Base-by-base conservation (phyloP, 2,797 vertebrate species). In the Peromyscus attwateri region DNA sequence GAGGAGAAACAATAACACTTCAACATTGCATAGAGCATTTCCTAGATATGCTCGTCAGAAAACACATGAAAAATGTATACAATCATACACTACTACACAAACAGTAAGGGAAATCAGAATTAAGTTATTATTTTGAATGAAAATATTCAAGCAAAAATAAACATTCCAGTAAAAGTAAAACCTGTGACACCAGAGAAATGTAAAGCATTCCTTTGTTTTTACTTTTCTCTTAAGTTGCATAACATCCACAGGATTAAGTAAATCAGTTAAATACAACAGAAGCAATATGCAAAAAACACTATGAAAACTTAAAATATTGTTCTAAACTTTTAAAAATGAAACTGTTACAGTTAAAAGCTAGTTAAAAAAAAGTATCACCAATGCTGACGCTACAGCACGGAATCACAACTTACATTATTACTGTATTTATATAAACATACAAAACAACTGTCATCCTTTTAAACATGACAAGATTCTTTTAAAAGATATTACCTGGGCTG, bases 71-170 rank as follows among this genome's bases (percentile, higher is more conserved):
- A 29, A 87, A 77, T 57, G 71, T 37, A 34, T 31, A 16, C 40
- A 89, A 87, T 34, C 71, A 71, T 3, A 81, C 6, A 82, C 27
- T 43, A 25, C 75, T 83, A 85, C 7, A 82, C 68, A 60, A 80
- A 68, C 57, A 89, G 6, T 31, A 75, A 94, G 80, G 79, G 31
- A 87, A 89, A 73, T 75, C 52, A 81, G 66, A 83, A 71, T n/a
- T n/a, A 46, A 46, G 46, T 43, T 37, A 43, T 88, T 94, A 70
- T 90, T 95, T 91, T 68, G 84, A 49, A 31, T 91, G 49, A 94
- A 93, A 92, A 75, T 71, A 75, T 27, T 87, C n/a, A 88, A 89
- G 76, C 21, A n/a, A 89, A 85, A 97, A 94, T 90, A 79, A 92
- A 68, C 68, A 84, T 43, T 73, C 25, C 14, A 29, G 19, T 13